These are phyloP conservation scores for Epistrophella euchroma DNA, from an alignment of 2,888 invertebrate species.

Conservation along the genomic window DNA sequence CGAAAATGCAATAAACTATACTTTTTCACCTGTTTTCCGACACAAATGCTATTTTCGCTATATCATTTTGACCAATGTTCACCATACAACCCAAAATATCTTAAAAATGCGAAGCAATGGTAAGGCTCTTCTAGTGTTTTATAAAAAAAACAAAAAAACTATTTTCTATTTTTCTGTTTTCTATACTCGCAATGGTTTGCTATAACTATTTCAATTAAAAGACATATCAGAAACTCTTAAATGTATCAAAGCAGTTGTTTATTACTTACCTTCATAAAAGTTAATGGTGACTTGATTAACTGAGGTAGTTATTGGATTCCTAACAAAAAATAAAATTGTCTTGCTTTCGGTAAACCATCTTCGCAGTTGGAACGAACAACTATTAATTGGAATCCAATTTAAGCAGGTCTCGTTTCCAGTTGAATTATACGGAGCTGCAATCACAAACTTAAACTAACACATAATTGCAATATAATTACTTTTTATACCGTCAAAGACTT, in stretches of 20 bases:
- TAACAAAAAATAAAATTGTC: slow-evolving; percentile 91
- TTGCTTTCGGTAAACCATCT: slow-evolving; percentile 90
- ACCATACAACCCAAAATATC: no score
- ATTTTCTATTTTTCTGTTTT: no score
- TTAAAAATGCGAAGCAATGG: no score
- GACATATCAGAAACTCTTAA: no score
- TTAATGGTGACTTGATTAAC: slow-evolving; percentile 90
- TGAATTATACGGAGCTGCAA: slow-evolving; percentile 85
- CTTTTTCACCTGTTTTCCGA: no score
- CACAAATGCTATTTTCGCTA: no score
- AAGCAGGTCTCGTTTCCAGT: slow-evolving; percentile 92
- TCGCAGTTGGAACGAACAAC: slow-evolving; percentile 87
- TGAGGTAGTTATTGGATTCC: slow-evolving; percentile 90
- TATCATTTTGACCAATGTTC: no score
- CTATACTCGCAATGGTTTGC: no score
- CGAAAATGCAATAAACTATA: no score
- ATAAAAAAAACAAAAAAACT: no score
- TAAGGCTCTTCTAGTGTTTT: no score
- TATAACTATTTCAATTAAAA: no score
- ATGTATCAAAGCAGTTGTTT: not conserved
- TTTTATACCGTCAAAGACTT: slow-evolving; percentile 86
- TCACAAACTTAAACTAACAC: not conserved
- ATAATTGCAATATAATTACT: slow-evolving; percentile 2
- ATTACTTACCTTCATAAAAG: slow-evolving; percentile 90
- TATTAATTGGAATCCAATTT: slow-evolving; percentile 81